Evolutionary conservation across 1,140 invertebrate genomes (phyloP).

Genomic region (Asbolus verrucosus): DNA sequence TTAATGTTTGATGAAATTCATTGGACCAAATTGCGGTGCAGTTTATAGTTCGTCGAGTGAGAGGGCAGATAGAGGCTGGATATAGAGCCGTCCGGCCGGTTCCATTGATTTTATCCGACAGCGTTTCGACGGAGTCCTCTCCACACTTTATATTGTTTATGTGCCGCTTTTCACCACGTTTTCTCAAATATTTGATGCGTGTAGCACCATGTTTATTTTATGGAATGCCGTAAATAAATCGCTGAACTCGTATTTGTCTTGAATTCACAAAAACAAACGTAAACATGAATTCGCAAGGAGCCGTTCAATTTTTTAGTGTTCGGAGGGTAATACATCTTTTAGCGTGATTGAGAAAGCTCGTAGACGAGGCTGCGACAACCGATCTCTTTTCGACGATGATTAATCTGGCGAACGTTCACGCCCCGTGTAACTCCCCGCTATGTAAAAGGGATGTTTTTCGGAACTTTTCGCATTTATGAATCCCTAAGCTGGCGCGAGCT

Average conservation of each 20-base stretch:
- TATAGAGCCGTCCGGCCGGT: not conserved
- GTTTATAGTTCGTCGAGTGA: constrained; percentile 18
- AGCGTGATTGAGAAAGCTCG: constrained; percentile 28
- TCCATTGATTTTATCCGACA: constrained; percentile 30
- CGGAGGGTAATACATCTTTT: constrained; percentile 23
- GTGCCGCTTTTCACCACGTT: constrained; percentile 28
- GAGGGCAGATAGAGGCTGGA: constrained; percentile 3
- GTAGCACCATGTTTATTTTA: constrained; percentile 30
- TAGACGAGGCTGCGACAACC: constrained; percentile 9
- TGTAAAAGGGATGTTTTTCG: not conserved
- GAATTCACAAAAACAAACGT: constrained; percentile 28
- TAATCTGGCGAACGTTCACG: constrained; percentile 28
- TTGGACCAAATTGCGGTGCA: constrained; percentile 37
- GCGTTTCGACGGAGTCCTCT: constrained; percentile 5
- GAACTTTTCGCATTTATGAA: constrained; percentile 22
- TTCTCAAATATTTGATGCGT: constrained; percentile 39
- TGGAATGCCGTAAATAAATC: constrained; percentile 30
- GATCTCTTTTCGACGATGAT: constrained; percentile 30
- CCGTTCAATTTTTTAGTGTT: constrained; percentile 11
- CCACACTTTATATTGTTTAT: constrained; percentile 29
- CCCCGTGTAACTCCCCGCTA: constrained; percentile 9
- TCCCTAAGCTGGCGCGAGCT: constrained; percentile 3
- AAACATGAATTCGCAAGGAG: constrained; percentile 36
- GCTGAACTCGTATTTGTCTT: constrained; percentile 29
- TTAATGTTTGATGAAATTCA: constrained; percentile 38